These are phyloP conservation scores for Halcyon chelicuti DNA, from an alignment of 2,797 vertebrate genomes.

Conservation along the genomic window DNA sequence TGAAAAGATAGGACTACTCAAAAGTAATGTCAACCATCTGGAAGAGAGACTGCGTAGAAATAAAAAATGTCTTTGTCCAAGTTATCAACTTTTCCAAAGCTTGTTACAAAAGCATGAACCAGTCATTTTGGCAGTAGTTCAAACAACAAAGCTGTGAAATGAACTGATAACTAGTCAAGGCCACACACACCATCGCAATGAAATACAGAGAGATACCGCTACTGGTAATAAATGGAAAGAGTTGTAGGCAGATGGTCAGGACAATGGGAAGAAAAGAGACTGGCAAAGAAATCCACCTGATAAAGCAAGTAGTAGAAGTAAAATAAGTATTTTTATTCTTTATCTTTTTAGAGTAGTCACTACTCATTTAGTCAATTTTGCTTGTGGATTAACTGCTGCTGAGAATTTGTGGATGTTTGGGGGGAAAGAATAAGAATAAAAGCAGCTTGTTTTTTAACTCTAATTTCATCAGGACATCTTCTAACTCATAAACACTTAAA, in stretches of 20 bases:
- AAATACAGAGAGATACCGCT: background rate
- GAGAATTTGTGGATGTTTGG: background rate
- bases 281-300: background rate
- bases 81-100: constrained; percentile 26
- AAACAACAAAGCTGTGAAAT: constrained; percentile 46
- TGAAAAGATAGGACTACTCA: background rate
- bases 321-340: background rate
- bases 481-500: background rate
- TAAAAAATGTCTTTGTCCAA: constrained; percentile 16
- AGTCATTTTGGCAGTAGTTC: constrained; percentile 26
- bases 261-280: background rate
- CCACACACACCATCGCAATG: background rate
- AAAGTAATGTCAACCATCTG: constrained; percentile 46
- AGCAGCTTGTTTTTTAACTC: background rate
- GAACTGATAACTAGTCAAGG: constrained; percentile 16
- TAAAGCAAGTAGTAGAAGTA: background rate
- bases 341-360: background rate
- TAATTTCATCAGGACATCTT: background rate
- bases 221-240: background rate
- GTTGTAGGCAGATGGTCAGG: constrained; percentile 18
- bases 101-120: constrained; percentile 7
- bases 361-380: background rate
- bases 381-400: background rate
- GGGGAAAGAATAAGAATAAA: background rate
- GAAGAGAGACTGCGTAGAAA: background rate